Evolutionary conservation across 2,797 vertebrate genomes (phyloP).

Genomic region (Microctenopoma steveboyesi): DNA sequence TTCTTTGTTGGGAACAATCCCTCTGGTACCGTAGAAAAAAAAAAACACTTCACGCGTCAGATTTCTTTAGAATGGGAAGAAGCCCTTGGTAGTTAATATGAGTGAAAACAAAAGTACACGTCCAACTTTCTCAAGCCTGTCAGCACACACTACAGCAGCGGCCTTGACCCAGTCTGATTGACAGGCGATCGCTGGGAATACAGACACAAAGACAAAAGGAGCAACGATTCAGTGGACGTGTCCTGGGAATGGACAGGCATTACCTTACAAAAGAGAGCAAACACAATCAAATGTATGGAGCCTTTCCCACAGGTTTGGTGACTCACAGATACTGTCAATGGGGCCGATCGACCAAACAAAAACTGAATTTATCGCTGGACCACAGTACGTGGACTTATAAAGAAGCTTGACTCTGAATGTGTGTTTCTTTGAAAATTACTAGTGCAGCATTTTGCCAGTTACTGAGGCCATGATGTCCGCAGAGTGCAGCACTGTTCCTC

Average conservation of each 20-base stretch:
- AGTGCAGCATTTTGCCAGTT: too few relatives aligned
- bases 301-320: constrained; percentile 7
- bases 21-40: constrained; percentile 23
- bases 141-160: constrained; percentile 8
- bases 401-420: too few relatives aligned
- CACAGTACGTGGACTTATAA: too few relatives aligned
- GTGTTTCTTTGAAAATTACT: too few relatives aligned
- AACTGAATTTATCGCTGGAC: too few relatives aligned
- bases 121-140: constrained; percentile 14
- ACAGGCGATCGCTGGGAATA: constrained; percentile 44
- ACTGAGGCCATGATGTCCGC: too few relatives aligned
- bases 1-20: constrained; percentile 40
- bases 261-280: constrained; percentile 29
- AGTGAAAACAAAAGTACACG: constrained; percentile 34
- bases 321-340: neutral
- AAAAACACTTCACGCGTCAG: constrained; percentile 40
- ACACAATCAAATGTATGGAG: neutral
- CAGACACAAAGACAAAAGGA: constrained; percentile 16
- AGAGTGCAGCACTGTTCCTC: too few relatives aligned
- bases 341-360: too few relatives aligned
- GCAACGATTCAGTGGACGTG: constrained; percentile 21
- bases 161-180: constrained; percentile 46
- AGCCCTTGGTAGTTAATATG: constrained; percentile 11
- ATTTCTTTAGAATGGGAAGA: constrained; percentile 34
- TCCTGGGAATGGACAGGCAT: constrained; percentile 36